Evolutionary conservation across 2,113 vertebrate species (phyloP).

Genomic region (Pseudonaja textilis): DNA sequence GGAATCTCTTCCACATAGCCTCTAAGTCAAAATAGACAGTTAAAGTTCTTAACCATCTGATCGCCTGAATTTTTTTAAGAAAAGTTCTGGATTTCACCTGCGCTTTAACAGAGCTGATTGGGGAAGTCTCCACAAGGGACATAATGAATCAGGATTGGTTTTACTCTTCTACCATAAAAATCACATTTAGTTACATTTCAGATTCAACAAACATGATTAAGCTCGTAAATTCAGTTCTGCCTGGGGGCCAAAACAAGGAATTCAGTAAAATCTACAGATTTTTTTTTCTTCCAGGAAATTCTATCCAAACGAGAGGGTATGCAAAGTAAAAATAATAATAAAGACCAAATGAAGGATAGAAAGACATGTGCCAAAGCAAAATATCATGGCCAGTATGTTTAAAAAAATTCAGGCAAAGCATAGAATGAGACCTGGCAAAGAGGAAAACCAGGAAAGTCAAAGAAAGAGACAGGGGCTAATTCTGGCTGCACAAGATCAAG

Average conservation of each 20-base stretch:
- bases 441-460: background rate
- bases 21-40: background rate
- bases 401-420: background rate
- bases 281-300: background rate
- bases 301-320: background rate
- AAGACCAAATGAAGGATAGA: background rate
- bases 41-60: background rate
- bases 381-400: background rate
- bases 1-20: background rate
- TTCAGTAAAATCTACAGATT: background rate
- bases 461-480: background rate
- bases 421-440: background rate
- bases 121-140: background rate
- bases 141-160: background rate
- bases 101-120: background rate
- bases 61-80: background rate
- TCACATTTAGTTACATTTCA: background rate
- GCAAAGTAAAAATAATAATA: background rate
- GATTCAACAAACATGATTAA: slow-evolving; percentile 1
- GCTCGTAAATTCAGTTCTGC: background rate
- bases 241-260: background rate
- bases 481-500: background rate
- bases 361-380: background rate
- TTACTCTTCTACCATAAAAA: background rate
- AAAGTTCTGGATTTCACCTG: background rate